Evolutionary conservation across 2,797 vertebrate species (phyloP).

Genomic region (Galaxias olidus): DNA sequence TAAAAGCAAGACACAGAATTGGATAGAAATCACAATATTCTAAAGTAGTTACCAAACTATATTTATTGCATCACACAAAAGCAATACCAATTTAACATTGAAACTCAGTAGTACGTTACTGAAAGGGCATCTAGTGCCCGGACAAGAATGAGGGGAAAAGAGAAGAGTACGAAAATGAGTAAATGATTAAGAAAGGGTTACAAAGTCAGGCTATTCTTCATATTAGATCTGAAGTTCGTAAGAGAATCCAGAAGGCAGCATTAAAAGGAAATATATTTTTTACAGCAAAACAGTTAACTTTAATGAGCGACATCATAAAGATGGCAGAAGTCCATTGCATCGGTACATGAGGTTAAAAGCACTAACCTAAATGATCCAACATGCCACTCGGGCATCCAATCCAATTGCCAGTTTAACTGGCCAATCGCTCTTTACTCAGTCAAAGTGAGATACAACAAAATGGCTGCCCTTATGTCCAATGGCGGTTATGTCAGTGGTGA

Average conservation of each 20-base stretch:
- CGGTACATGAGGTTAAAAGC: constrained; percentile 70
- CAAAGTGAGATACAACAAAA: constrained; percentile 33
- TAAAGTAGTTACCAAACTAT: too few relatives aligned
- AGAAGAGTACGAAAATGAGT: too few relatives aligned
- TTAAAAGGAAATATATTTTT: constrained; percentile 77
- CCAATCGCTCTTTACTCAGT: constrained; percentile 27
- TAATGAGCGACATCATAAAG: constrained; percentile 81
- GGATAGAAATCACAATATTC: too few relatives aligned
- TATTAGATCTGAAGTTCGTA: constrained; percentile 59
- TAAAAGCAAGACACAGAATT: too few relatives aligned
- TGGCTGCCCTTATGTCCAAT: background rate
- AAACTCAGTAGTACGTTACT: too few relatives aligned
- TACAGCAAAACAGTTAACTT: constrained; percentile 81
- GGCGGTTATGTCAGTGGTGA: constrained; percentile 27
- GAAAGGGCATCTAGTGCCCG: background rate
- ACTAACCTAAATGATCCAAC: constrained; percentile 70
- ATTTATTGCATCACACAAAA: too few relatives aligned
- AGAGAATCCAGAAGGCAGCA: constrained; percentile 74
- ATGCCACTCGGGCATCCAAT: constrained; percentile 51
- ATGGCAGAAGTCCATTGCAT: constrained; percentile 75
- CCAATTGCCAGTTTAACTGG: constrained; percentile 30
- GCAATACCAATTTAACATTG: too few relatives aligned
- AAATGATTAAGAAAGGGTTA: background rate
- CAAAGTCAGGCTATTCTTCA: constrained; percentile 40
- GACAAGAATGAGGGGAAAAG: background rate